phyloP scores from a whole-genome alignment of 2,113 vertebrate species.

The Egretta garzetta region DNA sequence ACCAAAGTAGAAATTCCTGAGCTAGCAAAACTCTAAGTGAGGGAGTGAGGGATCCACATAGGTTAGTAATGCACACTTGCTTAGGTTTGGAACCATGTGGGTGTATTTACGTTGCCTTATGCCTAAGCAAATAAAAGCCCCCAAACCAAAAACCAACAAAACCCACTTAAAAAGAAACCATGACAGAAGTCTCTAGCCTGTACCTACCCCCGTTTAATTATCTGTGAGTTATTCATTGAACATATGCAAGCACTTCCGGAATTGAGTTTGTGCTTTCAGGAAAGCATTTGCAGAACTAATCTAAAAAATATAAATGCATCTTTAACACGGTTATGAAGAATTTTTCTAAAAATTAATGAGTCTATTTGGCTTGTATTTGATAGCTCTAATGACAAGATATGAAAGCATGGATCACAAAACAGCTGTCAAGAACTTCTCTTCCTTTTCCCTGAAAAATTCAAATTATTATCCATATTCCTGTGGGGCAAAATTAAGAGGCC shows the following conservation, averaged over 20 bases:
- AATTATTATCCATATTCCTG: not conserved
- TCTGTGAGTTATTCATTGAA: not conserved
- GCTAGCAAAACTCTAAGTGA: not conserved
- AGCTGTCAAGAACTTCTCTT: not conserved
- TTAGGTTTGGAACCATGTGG: not conserved
- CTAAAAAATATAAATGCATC: not conserved
- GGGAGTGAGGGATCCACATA: not conserved
- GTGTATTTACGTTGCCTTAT: not conserved
- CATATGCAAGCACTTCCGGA: not conserved
- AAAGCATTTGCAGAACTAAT: not conserved
- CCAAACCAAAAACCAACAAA: not conserved
- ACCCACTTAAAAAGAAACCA: not conserved
- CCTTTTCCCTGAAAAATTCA: not conserved
- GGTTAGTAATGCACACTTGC: rapidly evolving
- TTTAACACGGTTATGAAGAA: not conserved
- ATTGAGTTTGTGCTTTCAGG: not conserved
- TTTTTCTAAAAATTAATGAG: not conserved
- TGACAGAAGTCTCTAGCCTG: not conserved
- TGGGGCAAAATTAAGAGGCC: not conserved
- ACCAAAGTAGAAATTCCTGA: not conserved
- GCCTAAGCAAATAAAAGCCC: not conserved
- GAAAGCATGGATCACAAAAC: not conserved
- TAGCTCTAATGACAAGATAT: not conserved
- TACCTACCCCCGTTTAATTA: not conserved
- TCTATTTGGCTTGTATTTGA: not conserved